Conservation (phyloP, 2,797 vertebrate species). For the Lepilemur ruficaudatus region DNA sequence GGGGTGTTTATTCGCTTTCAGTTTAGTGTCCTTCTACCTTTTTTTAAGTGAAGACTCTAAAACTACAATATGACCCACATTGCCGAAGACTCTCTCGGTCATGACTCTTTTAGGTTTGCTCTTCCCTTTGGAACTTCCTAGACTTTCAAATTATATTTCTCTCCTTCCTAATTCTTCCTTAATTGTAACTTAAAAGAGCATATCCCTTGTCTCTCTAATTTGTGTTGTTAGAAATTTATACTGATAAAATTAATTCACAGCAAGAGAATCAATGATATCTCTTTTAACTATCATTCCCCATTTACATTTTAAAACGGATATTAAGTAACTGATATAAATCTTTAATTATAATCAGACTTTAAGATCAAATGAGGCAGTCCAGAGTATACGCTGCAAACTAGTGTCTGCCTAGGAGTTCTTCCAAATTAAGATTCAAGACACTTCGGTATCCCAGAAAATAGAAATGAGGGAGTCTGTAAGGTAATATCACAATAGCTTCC, state of each 20-base stretch:
- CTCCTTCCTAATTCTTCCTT: neutral
- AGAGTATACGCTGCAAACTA: neutral
- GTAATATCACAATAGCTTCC: neutral
- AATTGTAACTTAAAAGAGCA: neutral
- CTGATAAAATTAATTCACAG: neutral
- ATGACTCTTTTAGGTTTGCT: neutral
- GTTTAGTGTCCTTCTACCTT: neutral
- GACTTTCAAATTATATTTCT: neutral
- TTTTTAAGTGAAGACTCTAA: neutral
- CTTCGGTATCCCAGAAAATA: neutral
- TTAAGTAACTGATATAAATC: neutral
- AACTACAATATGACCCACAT: neutral
- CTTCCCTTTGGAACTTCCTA: neutral
- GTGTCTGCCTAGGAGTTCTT: neutral
- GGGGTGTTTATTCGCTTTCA: neutral
- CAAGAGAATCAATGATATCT: neutral
- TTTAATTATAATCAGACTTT: neutral
- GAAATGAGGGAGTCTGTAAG: neutral
- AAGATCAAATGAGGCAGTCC: neutral
- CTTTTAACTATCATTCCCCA: neutral
- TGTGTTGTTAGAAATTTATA: neutral
- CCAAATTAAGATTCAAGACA: neutral
- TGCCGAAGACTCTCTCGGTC: neutral
- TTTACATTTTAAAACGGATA: constrained; percentile 3
- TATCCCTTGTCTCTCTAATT: neutral